Percentiles rank a stretch among this genome's conserved stretches.
phyloP scores from a whole-genome alignment of 1,140 invertebrate species.

The Argopecten irradians region DNA sequence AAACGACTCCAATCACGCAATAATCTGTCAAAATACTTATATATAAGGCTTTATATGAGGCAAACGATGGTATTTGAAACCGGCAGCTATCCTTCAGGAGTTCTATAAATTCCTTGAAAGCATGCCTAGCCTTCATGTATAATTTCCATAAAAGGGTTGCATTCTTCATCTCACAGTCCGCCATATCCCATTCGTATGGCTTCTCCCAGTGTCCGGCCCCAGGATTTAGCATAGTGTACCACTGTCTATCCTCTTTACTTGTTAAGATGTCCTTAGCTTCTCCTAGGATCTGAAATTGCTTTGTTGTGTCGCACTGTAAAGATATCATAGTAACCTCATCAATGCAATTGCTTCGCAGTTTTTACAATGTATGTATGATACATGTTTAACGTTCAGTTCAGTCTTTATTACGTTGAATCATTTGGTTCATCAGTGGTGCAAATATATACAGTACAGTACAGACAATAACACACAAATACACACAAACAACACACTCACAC shows the following conservation, averaged over 20 bases:
- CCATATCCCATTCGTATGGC: background rate
- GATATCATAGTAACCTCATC: too few relatives aligned
- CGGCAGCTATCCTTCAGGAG: background rate
- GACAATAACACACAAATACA: too few relatives aligned
- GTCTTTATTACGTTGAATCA: too few relatives aligned
- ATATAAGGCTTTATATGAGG: background rate
- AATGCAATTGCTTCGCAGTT: too few relatives aligned
- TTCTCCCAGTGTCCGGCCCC: background rate
- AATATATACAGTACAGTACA: too few relatives aligned
- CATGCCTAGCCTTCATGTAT: background rate
- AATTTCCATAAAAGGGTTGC: background rate
- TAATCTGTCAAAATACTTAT: background rate
- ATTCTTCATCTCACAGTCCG: background rate
- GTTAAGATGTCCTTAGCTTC: background rate
- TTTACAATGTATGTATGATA: too few relatives aligned
- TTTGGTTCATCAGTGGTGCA: too few relatives aligned
- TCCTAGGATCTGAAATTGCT: background rate
- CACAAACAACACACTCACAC: too few relatives aligned
- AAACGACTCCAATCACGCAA: background rate
- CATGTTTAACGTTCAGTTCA: too few relatives aligned
- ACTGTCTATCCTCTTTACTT: background rate
- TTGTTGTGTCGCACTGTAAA: background rate
- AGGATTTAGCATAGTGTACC: background rate
- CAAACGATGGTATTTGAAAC: background rate
- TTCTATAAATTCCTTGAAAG: background rate